These are phyloP conservation scores for Drosophila demipolita DNA, from an alignment of 2,888 invertebrate genomes.

Conservation along the genomic window DNA sequence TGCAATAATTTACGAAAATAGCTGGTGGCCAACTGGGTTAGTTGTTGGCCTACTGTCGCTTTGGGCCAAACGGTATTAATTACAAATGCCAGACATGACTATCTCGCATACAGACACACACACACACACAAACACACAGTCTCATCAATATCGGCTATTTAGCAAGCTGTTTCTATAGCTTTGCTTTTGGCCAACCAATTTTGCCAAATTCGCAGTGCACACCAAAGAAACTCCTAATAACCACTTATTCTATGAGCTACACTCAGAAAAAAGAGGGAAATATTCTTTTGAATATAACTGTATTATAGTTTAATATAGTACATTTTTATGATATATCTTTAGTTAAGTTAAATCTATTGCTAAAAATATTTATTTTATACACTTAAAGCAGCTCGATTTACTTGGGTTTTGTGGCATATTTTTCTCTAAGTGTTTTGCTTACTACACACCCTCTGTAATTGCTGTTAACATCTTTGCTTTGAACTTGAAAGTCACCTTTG, in stretches of 20 bases:
- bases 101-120: neutral
- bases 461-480: constrained; percentile 35
- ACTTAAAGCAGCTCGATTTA: neutral
- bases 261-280: neutral
- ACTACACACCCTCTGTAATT: neutral
- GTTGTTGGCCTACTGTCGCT: constrained; percentile 9
- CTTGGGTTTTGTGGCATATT: neutral
- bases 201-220: neutral
- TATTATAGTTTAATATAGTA: neutral
- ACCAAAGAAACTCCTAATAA: neutral
- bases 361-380: neutral
- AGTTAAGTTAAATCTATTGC: too few relatives aligned
- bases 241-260: neutral
- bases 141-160: constrained; percentile 34
- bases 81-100: constrained; percentile 60
- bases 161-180: constrained; percentile 4
- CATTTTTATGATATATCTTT: neutral
- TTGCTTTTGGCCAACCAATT: constrained; percentile 7
- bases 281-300: neutral
- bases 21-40: constrained; percentile 23
- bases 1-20: constrained; percentile 57
- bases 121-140: constrained; percentile 4
- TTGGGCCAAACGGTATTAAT: constrained; percentile 49
- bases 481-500: constrained; percentile 77
- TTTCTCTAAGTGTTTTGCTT: neutral